Evolutionary conservation across 2,113 vertebrate species (phyloP).

Genomic region (Scytalopus superciliaris): DNA sequence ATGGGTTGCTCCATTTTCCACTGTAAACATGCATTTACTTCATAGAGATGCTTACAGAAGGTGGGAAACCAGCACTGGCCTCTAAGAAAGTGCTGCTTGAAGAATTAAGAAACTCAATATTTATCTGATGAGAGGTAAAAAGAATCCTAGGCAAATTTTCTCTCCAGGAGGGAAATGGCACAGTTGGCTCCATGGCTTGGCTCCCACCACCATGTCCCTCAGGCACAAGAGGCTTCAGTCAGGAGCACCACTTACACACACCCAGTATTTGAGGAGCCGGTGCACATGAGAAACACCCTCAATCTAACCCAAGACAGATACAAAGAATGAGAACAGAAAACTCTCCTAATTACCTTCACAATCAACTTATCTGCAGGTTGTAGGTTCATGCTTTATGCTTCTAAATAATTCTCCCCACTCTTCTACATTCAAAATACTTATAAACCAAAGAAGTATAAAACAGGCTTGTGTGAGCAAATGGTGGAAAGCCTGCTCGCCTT

Average conservation of each 20-base stretch:
- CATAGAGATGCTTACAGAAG: background rate
- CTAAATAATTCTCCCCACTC: background rate
- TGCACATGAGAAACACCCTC: background rate
- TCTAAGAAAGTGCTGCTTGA: background rate
- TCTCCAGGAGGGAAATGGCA: background rate
- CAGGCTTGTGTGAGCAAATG: background rate
- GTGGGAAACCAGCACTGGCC: background rate
- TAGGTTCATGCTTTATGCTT: background rate
- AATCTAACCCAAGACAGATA: rapidly evolving
- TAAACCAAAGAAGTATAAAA: background rate
- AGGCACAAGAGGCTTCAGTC: background rate
- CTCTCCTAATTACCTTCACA: background rate
- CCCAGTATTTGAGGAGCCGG: background rate
- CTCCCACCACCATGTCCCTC: background rate
- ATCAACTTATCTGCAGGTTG: background rate
- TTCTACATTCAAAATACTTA: background rate
- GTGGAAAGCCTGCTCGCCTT: background rate
- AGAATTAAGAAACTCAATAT: slow-evolving; percentile 3
- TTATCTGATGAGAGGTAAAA: background rate
- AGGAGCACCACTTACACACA: rapidly evolving
- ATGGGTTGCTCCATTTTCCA: background rate
- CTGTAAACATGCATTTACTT: background rate
- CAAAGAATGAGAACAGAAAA: background rate
- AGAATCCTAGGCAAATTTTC: background rate
- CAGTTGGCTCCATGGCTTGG: background rate